Conservation (phyloP, 2,113 vertebrate genomes). For the Callaeas wilsoni region DNA sequence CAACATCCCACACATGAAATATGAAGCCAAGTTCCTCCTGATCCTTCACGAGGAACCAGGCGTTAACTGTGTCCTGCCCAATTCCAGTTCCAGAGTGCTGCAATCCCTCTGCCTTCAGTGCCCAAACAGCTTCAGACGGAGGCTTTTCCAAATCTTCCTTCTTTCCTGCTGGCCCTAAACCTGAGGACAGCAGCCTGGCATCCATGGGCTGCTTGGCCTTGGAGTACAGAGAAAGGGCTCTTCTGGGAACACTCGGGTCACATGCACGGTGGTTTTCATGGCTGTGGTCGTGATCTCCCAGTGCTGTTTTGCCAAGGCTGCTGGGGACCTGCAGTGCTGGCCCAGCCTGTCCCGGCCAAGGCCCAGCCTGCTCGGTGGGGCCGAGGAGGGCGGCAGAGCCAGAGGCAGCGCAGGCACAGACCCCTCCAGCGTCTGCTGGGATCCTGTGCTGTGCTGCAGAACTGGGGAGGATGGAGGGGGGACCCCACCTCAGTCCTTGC, state of each 20-base stretch:
- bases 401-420: not conserved
- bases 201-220: not conserved
- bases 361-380: rapidly evolving
- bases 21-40: conserved; percentile 51
- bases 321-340: not conserved
- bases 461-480: not conserved
- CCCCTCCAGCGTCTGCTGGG: not conserved
- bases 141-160: not conserved
- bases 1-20: conserved; percentile 32
- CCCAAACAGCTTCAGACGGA: not conserved
- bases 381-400: rapidly evolving
- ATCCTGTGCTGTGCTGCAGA: not conserved
- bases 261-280: rapidly evolving
- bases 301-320: not conserved
- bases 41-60: not conserved
- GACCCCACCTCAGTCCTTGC: not conserved
- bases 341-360: not conserved
- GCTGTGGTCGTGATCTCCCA: not conserved
- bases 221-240: not conserved
- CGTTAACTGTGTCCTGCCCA: conserved; percentile 30
- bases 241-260: rapidly evolving
- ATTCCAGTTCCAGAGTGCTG: not conserved
- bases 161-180: not conserved
- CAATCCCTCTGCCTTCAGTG: not conserved
- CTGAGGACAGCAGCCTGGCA: not conserved